Evolutionary conservation across 2,113 vertebrate genomes (phyloP).

Genomic region (Antigone vipio): DNA sequence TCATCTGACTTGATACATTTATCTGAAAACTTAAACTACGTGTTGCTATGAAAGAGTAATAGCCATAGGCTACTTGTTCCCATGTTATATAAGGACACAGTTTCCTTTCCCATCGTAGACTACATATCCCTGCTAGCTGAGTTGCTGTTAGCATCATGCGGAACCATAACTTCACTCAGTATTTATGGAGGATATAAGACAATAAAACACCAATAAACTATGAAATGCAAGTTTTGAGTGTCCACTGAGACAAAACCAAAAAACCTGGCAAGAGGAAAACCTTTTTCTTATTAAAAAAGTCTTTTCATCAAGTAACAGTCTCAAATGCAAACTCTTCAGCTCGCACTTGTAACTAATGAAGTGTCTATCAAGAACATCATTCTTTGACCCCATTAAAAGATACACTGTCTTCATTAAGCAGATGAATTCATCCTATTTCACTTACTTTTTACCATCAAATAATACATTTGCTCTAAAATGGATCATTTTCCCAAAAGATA

Average conservation of each 20-base stretch:
- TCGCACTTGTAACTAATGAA: neutral
- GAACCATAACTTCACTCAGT: neutral
- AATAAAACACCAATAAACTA: neutral
- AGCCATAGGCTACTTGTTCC: neutral
- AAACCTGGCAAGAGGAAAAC: neutral
- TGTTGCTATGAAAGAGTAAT: neutral
- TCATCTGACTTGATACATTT: neutral
- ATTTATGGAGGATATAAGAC: neutral
- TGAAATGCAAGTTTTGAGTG: neutral
- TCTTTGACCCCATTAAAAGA: neutral
- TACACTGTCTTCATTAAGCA: neutral
- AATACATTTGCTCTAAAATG: neutral
- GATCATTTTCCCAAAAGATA: neutral
- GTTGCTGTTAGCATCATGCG: neutral
- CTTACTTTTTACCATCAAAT: neutral
- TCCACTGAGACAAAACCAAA: neutral
- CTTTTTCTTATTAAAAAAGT: neutral
- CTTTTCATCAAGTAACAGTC: neutral
- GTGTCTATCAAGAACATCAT: neutral
- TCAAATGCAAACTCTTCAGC: neutral
- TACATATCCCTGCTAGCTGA: neutral
- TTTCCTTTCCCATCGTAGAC: neutral
- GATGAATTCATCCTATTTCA: neutral
- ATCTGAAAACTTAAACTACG: neutral
- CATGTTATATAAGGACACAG: neutral